These are phyloP conservation scores for Nymphalis polychloros DNA, from an alignment of 2,888 invertebrate genomes.

Conservation along the genomic window DNA sequence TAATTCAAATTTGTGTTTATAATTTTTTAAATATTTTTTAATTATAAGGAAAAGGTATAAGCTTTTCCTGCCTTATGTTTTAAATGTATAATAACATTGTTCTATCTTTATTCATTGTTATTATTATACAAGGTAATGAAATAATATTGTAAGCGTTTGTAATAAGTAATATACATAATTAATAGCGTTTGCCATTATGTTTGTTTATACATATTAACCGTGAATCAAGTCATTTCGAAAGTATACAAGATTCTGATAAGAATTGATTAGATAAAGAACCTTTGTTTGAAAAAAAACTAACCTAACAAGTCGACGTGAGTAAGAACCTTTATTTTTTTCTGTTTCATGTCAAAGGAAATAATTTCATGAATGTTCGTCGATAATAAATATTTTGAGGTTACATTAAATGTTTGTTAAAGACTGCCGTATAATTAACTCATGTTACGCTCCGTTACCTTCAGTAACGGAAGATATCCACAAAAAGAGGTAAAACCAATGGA, in stretches of 20 bases:
- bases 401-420: constrained; percentile 42
- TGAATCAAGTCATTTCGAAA: constrained; percentile 9
- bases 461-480: constrained; percentile 58
- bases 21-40: too few species aligned
- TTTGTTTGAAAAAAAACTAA: constrained; percentile 2
- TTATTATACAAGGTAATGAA: too few species aligned
- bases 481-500: constrained; percentile 60
- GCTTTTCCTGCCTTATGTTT: neutral
- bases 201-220: constrained; percentile 4
- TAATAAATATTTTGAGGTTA: constrained; percentile 16
- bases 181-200: neutral
- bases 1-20: too few species aligned
- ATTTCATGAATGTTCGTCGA: constrained; percentile 10
- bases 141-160: neutral
- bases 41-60: too few species aligned
- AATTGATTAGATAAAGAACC: constrained; percentile 26
- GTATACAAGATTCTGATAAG: constrained; percentile 34
- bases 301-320: neutral
- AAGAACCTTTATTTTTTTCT: neutral
- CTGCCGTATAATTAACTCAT: constrained; percentile 55
- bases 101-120: neutral
- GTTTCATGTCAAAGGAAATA: neutral
- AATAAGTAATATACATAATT: neutral
- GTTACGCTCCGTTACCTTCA: constrained; percentile 62
- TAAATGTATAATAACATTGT: too few species aligned